These are phyloP conservation scores for Ramphastos sulfuratus DNA, from an alignment of 2,113 vertebrate genomes.

Conservation along the genomic window DNA sequence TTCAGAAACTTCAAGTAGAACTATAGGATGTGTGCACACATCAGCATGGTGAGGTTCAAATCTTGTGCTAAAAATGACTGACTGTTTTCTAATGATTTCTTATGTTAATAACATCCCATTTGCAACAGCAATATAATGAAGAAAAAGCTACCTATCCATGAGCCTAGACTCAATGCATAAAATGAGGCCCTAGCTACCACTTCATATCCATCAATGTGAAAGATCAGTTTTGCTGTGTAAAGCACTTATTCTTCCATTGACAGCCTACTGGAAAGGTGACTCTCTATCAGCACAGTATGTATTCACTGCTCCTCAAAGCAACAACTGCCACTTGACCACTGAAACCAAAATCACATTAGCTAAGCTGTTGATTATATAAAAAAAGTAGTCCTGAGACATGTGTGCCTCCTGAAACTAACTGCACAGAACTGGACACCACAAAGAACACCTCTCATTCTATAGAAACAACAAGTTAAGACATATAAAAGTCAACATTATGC, in stretches of 20 bases:
- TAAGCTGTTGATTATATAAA: not conserved
- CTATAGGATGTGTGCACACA: not conserved
- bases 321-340: not conserved
- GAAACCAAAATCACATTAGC: not conserved
- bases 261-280: not conserved
- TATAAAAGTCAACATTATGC: not conserved
- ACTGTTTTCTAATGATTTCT: not conserved
- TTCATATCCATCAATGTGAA: not conserved
- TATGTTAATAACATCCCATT: not conserved
- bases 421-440: not conserved
- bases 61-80: not conserved
- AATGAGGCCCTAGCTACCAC: not conserved
- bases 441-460: not conserved
- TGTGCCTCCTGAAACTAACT: not conserved
- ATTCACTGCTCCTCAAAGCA: not conserved
- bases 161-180: not conserved
- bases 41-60: not conserved
- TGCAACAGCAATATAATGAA: not conserved
- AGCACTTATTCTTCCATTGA: not conserved
- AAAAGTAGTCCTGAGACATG: not conserved
- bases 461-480: not conserved
- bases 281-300: not conserved
- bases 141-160: not conserved
- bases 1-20: not conserved
- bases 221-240: not conserved